A percentile compares a stretch with the other conserved stretches of the same genome.
Evolutionary conservation across 2,888 invertebrate genomes (phyloP).

Genomic region (Agrotis clavis): DNA sequence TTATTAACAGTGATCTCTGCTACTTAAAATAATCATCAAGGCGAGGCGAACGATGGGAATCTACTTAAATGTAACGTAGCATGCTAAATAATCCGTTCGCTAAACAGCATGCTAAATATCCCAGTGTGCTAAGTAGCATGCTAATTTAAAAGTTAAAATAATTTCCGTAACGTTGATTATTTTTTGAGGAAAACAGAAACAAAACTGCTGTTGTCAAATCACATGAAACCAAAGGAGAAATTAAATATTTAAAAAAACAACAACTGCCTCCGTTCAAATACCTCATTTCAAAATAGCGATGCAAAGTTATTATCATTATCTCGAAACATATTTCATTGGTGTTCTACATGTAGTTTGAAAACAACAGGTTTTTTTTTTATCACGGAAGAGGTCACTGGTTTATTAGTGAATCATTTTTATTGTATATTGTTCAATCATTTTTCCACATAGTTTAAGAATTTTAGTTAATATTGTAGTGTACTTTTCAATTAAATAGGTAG

Average conservation of each 20-base stretch:
- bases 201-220: conserved; percentile 66
- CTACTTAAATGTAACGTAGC: conserved; percentile 41
- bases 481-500: conserved; percentile 89
- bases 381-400: conserved; percentile 81
- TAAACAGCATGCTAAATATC: not conserved
- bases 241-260: conserved; percentile 50
- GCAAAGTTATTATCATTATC: conserved; percentile 62
- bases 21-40: conserved; percentile 70
- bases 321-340: conserved; percentile 33
- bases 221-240: conserved; percentile 49
- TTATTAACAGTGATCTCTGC: conserved; percentile 84
- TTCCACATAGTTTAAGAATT: conserved; percentile 89
- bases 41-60: conserved; percentile 41
- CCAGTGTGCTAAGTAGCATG: not conserved
- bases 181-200: conserved; percentile 59
- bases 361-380: conserved; percentile 59
- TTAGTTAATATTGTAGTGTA: conserved; percentile 89
- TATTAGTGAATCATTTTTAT: conserved; percentile 90
- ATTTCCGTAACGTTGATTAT: conserved; percentile 66
- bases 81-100: not conserved
- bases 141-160: conserved; percentile 24
- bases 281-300: conserved; percentile 77
- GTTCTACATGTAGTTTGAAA: conserved; percentile 61
- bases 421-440: conserved; percentile 91
- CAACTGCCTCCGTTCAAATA: conserved; percentile 78